A percentile compares a stretch with the other conserved stretches of the same genome.
These are phyloP conservation scores for Morone saxatilis DNA, from an alignment of 2,113 vertebrate species.

Conservation along the genomic window DNA sequence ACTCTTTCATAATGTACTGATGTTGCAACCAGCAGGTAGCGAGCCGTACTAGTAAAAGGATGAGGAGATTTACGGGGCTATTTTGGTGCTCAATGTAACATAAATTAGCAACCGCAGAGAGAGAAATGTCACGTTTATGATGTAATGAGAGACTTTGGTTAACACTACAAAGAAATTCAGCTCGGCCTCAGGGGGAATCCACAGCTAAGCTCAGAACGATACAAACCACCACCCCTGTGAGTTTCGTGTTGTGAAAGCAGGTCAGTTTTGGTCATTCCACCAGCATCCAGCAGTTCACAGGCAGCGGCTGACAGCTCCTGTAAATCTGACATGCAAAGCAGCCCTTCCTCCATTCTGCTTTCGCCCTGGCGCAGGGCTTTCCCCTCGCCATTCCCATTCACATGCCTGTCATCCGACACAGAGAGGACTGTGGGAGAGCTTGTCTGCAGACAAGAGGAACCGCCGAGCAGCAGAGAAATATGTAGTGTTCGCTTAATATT, in stretches of 20 bases:
- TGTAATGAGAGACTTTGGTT: slow-evolving; percentile 15
- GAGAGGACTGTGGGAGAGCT: slow-evolving; percentile 38
- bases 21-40: slow-evolving; percentile 19
- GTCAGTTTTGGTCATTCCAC: slow-evolving; percentile 48
- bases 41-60: not conserved
- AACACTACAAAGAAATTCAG: slow-evolving; percentile 6
- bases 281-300: slow-evolving; percentile 25
- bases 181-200: slow-evolving; percentile 21
- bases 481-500: not conserved
- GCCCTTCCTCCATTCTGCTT: slow-evolving; percentile 22
- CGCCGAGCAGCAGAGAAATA: slow-evolving; percentile 25
- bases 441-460: slow-evolving; percentile 34
- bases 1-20: slow-evolving; percentile 32
- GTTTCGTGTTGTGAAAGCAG: not conserved
- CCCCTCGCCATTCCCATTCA: slow-evolving; percentile 34
- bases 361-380: slow-evolving; percentile 43
- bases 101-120: slow-evolving; percentile 23
- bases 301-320: slow-evolving; percentile 42
- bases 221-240: not conserved
- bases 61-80: slow-evolving; percentile 3
- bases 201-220: slow-evolving; percentile 21
- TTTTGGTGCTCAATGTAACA: not conserved
- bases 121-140: slow-evolving; percentile 5
- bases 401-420: slow-evolving; percentile 45
- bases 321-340: slow-evolving; percentile 50